Evolutionary conservation across 1,140 invertebrate genomes (phyloP).

Genomic region (Leptinotarsa texana): DNA sequence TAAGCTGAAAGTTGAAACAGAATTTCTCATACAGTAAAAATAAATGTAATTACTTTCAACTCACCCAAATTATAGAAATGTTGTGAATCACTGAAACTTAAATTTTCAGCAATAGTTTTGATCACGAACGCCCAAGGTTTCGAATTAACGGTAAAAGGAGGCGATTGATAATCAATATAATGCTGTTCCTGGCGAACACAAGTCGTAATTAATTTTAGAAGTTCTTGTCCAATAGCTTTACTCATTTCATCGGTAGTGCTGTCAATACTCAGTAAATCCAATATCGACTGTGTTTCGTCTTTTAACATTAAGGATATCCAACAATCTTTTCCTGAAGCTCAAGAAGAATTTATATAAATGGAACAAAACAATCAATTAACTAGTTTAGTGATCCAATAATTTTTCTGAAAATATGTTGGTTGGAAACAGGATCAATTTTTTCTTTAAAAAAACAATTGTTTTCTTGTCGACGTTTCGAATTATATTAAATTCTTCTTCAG

Average conservation of each 20-base stretch:
- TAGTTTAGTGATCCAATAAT: too few species aligned
- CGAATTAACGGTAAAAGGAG: neutral
- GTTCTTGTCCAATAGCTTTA: conserved; percentile 47
- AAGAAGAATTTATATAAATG: too few species aligned
- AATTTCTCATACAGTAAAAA: conserved; percentile 8
- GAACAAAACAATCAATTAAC: too few species aligned
- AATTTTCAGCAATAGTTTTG: conserved; percentile 49
- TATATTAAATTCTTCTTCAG: too few species aligned
- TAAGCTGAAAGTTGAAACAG: conserved; percentile 54
- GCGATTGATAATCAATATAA: conserved; percentile 42
- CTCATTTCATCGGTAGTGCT: conserved; percentile 31
- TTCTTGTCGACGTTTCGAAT: too few species aligned
- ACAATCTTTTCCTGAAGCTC: conserved; percentile 3
- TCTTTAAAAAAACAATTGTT: too few species aligned
- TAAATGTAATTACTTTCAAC: conserved; percentile 16
- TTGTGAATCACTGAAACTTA: conserved; percentile 53
- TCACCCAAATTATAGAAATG: conserved; percentile 63
- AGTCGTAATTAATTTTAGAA: conserved; percentile 46
- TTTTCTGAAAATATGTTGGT: too few species aligned
- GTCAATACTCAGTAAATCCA: conserved; percentile 41
- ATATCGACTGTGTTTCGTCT: conserved; percentile 41
- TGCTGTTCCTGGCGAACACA: conserved; percentile 48
- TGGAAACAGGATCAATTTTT: too few species aligned
- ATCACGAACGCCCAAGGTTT: conserved; percentile 49
- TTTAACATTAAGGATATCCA: conserved; percentile 50